Evolutionary conservation across 1,140 invertebrate genomes (phyloP), one percentile per base, ranked within the genome.

Genomic region (Helicoverpa armigera): DNA sequence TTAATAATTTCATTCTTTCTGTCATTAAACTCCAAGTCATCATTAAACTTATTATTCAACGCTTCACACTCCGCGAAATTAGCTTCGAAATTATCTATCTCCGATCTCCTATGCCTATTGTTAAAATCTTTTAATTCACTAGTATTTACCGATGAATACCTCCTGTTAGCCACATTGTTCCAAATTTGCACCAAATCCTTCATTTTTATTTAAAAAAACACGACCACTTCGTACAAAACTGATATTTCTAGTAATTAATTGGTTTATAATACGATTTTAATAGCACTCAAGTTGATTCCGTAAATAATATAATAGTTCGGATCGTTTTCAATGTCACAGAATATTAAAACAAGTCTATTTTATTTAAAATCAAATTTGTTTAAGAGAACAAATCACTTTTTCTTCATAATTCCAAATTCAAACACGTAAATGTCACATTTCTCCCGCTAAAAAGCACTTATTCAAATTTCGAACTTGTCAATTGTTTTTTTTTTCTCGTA

Each of bases 181-280:
- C 96, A 96, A 80, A 96, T 95, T 84, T 95, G 92, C 50, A 94
- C 91, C 10, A 96, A 83, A 72, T 96, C 96, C 88, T 96, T 96
- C 96, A 96, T 96, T 86, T 88, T 92, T 18, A 63, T 76, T 51
- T 54, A 73, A 51, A 83, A 77, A 79, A 76, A 82, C 80, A 88
- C 83, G 80, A 77, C 79, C 79, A 58, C 72, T n/a, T 60, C 12
- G 1, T 61, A 31, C 4, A 11, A 61, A 60, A 61, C 11, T 29
- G 11, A 61, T 31, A 29, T 61, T 61, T 61, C 58, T 61, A 23
- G 18, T 13, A 60, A 14, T 29, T 13, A 61, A 61, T 29, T 3
- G 58, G 14, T 13, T 61, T 61, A 31, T 61, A 61, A 31, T 61
- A 13, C 13, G 58, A 13, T 11, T 48, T 48, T 67, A 67, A 67